Conservation (phyloP, 1,140 invertebrate species). For the Nephila pilipes region DNA sequence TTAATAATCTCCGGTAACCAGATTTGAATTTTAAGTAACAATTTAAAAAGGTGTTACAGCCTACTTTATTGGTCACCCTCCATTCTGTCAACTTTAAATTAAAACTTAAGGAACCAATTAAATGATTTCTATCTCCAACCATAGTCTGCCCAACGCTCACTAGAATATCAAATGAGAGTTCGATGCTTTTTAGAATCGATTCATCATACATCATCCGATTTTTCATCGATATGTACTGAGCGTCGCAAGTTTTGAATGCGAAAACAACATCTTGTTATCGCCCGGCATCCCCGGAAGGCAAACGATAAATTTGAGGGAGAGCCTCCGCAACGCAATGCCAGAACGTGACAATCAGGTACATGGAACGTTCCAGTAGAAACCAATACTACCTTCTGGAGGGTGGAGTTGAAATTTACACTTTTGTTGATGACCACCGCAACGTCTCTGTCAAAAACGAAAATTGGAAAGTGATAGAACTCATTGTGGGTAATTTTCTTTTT, state of each 20-base stretch:
- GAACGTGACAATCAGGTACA: conserved; percentile 28
- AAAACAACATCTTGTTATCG: conserved; percentile 3
- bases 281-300: not conserved
- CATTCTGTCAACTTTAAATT: conserved; percentile 10
- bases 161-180: not conserved
- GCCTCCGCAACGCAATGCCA: not conserved
- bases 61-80: not conserved
- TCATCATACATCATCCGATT: conserved; percentile 1
- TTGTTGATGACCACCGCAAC: not conserved
- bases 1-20: not conserved
- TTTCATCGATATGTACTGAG: not conserved
- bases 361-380: not conserved
- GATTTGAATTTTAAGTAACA: conserved; percentile 13
- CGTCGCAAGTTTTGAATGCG: conserved; percentile 10
- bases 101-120: conserved; percentile 29
- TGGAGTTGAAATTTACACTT: conserved; percentile 35
- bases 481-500: too few relatives aligned
- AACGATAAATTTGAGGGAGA: conserved; percentile 24
- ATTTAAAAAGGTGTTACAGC: not conserved
- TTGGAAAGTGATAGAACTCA: too few relatives aligned
- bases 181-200: conserved; percentile 10
- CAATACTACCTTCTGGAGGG: not conserved
- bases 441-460: too few relatives aligned
- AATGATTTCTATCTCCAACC: conserved; percentile 11
- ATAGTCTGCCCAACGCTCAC: not conserved